These are phyloP conservation scores for Drosophila arawakana DNA, from an alignment of 1,140 invertebrate genomes.

Conservation along the genomic window DNA sequence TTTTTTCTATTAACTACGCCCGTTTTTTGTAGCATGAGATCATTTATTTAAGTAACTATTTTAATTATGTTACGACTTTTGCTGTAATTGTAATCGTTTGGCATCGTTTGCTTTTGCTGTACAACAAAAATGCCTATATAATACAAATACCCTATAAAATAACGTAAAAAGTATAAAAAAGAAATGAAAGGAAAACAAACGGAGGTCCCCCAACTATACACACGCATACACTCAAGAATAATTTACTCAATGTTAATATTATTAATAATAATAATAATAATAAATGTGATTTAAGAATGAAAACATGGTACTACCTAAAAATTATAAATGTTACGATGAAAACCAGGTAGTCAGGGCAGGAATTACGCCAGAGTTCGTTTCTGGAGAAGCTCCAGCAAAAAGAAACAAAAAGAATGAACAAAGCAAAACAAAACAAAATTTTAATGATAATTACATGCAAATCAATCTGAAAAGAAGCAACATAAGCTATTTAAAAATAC, in stretches of 20 bases:
- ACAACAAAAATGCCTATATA: conserved; percentile 48
- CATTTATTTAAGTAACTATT: conserved; percentile 77
- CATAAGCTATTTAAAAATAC: conserved; percentile 62
- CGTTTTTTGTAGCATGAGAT: conserved; percentile 66
- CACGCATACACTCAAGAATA: conserved; percentile 71
- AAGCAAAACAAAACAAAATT: conserved; percentile 29
- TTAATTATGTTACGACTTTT: conserved; percentile 72
- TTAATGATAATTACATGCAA: conserved; percentile 49
- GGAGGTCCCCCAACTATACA: conserved; percentile 52
- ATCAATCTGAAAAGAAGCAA: conserved; percentile 66
- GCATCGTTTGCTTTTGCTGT: conserved; percentile 66
- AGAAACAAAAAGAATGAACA: not conserved
- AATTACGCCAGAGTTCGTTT: conserved; percentile 21
- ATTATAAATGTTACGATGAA: conserved; percentile 50
- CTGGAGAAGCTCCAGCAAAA: conserved; percentile 37
- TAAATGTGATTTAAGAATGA: conserved; percentile 80
- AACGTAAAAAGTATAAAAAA: conserved; percentile 32
- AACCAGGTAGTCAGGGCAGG: conserved; percentile 36
- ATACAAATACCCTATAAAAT: conserved; percentile 48
- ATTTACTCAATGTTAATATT: conserved; percentile 81
- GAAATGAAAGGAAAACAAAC: conserved; percentile 31
- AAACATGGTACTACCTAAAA: conserved; percentile 65
- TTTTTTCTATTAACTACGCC: conserved; percentile 57
- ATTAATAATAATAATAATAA: conserved; percentile 50
- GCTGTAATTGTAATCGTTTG: conserved; percentile 70